Percentiles rank a stretch among this genome's conserved stretches.
These are phyloP conservation scores for Merops nubicus DNA, from an alignment of 2,113 vertebrate genomes.

Conservation along the genomic window DNA sequence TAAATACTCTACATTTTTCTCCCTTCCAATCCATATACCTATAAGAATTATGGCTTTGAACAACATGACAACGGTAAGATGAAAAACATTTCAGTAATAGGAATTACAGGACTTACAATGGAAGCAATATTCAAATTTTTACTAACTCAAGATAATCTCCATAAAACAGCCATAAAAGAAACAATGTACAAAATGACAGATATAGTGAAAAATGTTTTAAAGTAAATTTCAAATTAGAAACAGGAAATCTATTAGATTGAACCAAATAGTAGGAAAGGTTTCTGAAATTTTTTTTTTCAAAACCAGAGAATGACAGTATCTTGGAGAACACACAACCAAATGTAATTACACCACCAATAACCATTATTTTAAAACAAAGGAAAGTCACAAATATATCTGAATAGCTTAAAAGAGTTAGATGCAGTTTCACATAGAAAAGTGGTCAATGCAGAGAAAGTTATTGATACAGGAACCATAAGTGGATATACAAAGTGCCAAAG, in stretches of 20 bases:
- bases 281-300: not conserved
- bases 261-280: not conserved
- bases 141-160: not conserved
- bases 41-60: constrained; percentile 12
- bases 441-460: not conserved
- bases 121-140: not conserved
- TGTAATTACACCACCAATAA: not conserved
- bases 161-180: not conserved
- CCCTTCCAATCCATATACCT: not conserved
- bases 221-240: constrained; percentile 1
- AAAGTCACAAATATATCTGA: not conserved
- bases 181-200: not conserved
- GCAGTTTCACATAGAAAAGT: not conserved
- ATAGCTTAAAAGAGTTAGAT: not conserved
- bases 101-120: not conserved
- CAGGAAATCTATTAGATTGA: not conserved
- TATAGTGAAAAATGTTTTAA: not conserved
- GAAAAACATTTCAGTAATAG: constrained; percentile 3
- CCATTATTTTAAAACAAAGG: not conserved
- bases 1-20: not conserved
- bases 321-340: not conserved
- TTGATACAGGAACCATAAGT: not conserved
- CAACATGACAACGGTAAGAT: not conserved
- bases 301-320: not conserved
- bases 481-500: not conserved